Evolutionary conservation across 2,797 vertebrate genomes (phyloP).

Genomic region (Momotus momota): DNA sequence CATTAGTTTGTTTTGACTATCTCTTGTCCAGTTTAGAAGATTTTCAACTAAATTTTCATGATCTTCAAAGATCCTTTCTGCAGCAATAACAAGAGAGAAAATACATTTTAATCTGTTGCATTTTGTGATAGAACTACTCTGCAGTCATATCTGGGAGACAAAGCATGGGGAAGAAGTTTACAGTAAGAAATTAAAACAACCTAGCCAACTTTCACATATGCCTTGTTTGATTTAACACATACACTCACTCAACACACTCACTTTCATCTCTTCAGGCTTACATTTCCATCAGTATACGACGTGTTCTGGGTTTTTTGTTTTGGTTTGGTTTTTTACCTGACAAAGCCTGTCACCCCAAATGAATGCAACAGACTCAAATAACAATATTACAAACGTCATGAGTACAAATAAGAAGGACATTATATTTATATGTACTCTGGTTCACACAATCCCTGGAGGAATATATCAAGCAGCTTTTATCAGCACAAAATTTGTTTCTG

Average conservation of each 20-base stretch:
- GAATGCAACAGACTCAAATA: neutral
- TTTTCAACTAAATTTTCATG: slow-evolving; percentile 99
- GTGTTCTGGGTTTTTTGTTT: neutral
- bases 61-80: slow-evolving; percentile 98
- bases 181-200: neutral
- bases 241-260: neutral
- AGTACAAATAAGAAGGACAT: neutral
- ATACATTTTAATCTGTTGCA: neutral
- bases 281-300: neutral
- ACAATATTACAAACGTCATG: neutral
- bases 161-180: neutral
- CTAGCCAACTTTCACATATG: neutral
- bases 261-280: neutral
- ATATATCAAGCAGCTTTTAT: neutral
- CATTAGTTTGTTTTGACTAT: slow-evolving; percentile 98
- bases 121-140: neutral
- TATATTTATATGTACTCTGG: neutral
- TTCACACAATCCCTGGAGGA: neutral
- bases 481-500: neutral
- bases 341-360: neutral
- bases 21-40: slow-evolving; percentile 96
- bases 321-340: neutral
- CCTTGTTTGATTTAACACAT: neutral
- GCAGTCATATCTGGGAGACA: neutral
- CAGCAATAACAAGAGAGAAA: slow-evolving; percentile 30